Base-by-base conservation (phyloP, 2,113 vertebrate species). In the Lamprotornis superbus region DNA sequence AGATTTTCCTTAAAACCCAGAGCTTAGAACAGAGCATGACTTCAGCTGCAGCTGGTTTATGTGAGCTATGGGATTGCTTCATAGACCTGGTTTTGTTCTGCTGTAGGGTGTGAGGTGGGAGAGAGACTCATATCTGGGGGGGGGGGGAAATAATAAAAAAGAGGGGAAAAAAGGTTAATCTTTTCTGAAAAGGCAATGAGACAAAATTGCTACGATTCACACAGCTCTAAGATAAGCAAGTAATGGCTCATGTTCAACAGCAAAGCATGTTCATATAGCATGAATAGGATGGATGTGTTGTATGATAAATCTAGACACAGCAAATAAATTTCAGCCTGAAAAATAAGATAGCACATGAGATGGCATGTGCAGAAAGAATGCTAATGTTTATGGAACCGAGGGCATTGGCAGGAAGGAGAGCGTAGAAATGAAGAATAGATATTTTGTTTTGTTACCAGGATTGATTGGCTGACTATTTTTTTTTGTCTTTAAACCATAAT, bases 341-440 rank as follows among this genome's bases (percentile, higher is more conserved):
- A 97, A 97, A 92, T 92, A 96, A 96, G 94, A 97, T 86, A 92
- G 88, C 93, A 94, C 93, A 96, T 93, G 94, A 96, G 90, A 93
- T 49, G 1, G 90, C 69, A 86, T 93, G 90, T 93, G 95, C 79
- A 90, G 88, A 47, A 83, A 42, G 94, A 97, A 97, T 96, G 90
- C 94, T 96, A 97, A 96, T 97, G 92, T 83, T 96, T 83, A 78
- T 64, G 83, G 69, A 90, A 89, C 85, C 5, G 5, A 95, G 84
- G 80, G n/a, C 94, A 89, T 39, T 95, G 93, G 83, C 80, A 78
- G 90, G 61, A 96, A 89, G 83, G 80, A 90, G 55, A 83, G 56
- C 2, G 1, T n/a, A 82, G 85, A 87, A 97, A 94, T 90, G 92
- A 96, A 90, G 76, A 96, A 95, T 87, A 93, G 89, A 55, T 95